A percentile compares a stretch with the other conserved stretches of the same genome.
Evolutionary conservation across 2,113 vertebrate species (phyloP).

Genomic region (Laterallus jamaicensis): DNA sequence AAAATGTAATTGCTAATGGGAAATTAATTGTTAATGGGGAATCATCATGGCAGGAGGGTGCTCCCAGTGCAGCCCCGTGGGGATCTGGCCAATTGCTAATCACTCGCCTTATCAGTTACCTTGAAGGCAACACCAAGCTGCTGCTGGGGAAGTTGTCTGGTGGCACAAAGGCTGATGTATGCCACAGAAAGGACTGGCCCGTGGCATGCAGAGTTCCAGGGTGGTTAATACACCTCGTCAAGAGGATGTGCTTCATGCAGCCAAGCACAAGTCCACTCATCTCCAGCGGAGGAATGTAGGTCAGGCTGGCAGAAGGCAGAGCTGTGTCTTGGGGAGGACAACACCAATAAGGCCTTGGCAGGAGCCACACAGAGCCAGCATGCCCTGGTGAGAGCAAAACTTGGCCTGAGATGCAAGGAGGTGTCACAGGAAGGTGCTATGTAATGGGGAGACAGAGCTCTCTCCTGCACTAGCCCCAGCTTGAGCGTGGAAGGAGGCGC

Average conservation of each 20-base stretch:
- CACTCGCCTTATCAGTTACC: constrained; percentile 23
- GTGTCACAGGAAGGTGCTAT: background rate
- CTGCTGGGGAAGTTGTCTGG: background rate
- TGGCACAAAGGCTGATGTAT: background rate
- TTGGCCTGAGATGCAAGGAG: background rate
- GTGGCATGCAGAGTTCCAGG: background rate
- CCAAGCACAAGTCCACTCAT: constrained; percentile 15
- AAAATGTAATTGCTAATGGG: constrained; percentile 49
- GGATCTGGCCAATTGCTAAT: constrained; percentile 31
- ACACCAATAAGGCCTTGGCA: background rate
- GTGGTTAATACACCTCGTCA: background rate
- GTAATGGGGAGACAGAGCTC: background rate
- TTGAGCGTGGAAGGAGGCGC: background rate
- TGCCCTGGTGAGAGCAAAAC: background rate
- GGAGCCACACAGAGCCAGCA: background rate
- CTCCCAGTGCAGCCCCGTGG: background rate
- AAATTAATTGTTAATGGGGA: constrained; percentile 54
- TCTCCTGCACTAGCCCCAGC: background rate
- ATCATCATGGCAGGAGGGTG: constrained; percentile 42
- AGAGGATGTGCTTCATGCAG: background rate
- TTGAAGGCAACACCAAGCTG: constrained; percentile 41
- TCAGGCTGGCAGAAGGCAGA: background rate
- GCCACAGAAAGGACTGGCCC: background rate
- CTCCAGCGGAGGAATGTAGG: background rate
- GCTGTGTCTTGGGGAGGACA: background rate